Evolutionary conservation across 1,140 invertebrate genomes (phyloP).

Genomic region (Leptinotarsa lineolata): DNA sequence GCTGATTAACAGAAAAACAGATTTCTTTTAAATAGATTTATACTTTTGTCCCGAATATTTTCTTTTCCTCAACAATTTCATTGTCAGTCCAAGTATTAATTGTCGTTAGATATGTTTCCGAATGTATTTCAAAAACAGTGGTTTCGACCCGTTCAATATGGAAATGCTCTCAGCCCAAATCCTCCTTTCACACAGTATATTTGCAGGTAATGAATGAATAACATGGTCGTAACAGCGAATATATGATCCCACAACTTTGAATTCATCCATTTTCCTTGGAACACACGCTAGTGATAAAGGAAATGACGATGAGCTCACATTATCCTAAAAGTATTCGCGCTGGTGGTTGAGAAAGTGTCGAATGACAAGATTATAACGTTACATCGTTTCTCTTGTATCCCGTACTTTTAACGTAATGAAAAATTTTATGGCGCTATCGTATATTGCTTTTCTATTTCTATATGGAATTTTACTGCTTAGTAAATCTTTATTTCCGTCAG

Average conservation of each 20-base stretch:
- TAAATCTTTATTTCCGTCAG: conserved; percentile 35
- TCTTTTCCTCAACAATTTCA: too few relatives aligned
- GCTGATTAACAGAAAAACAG: too few relatives aligned
- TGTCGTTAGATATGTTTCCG: too few relatives aligned
- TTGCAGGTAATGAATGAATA: too few relatives aligned
- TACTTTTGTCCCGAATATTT: too few relatives aligned
- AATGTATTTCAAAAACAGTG: too few relatives aligned
- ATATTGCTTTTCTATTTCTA: conserved; percentile 40
- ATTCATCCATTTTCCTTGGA: neutral
- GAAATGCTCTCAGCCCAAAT: too few relatives aligned
- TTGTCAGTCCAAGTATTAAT: too few relatives aligned
- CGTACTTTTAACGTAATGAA: conserved; percentile 37
- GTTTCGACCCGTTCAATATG: too few relatives aligned
- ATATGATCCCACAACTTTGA: neutral
- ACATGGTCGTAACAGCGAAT: too few relatives aligned
- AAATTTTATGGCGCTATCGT: conserved; percentile 34
- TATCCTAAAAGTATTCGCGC: conserved; percentile 18
- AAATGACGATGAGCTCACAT: conserved; percentile 16
- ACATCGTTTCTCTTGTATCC: conserved; percentile 31
- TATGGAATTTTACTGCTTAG: conserved; percentile 36
- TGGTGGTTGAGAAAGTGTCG: neutral
- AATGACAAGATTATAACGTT: conserved; percentile 37
- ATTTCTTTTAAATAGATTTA: too few relatives aligned
- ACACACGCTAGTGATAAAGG: conserved; percentile 10
- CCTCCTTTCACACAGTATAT: too few relatives aligned